phyloP scores from a whole-genome alignment of 2,113 vertebrate species.

The Condylura cristata region DNA sequence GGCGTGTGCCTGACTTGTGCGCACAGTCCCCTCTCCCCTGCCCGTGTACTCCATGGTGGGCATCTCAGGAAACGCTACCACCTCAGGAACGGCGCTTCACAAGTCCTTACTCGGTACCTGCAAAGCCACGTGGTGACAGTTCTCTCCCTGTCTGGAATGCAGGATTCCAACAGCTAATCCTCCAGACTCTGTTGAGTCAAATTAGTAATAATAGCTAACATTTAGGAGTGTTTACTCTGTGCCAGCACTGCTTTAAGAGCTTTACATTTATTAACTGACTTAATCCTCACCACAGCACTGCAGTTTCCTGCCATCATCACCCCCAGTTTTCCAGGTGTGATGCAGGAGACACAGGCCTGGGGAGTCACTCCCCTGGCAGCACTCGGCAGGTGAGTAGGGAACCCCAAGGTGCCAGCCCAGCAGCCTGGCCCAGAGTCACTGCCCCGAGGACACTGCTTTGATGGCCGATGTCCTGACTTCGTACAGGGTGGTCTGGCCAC shows the following conservation, averaged over 20 bases:
- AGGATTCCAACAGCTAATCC: background rate
- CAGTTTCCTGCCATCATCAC: background rate
- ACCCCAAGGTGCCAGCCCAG: background rate
- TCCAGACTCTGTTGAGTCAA: background rate
- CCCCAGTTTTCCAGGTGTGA: background rate
- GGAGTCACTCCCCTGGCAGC: background rate
- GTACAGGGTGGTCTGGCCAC: no score
- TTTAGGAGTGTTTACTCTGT: background rate
- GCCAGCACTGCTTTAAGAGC: background rate
- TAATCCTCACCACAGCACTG: background rate
- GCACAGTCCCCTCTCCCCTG: background rate
- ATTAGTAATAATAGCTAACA: slow-evolving; percentile 29
- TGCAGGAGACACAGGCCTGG: background rate
- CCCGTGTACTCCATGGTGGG: background rate
- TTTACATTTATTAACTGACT: background rate
- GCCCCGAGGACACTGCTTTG: no score
- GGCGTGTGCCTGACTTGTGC: background rate
- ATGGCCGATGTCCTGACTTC: no score
- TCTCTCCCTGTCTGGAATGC: background rate
- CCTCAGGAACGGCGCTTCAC: background rate
- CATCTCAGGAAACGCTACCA: background rate
- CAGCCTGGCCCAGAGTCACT: background rate
- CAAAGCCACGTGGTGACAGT: background rate
- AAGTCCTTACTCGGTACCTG: background rate
- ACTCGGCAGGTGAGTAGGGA: background rate